Base-by-base conservation (phyloP, 2,113 vertebrate genomes). In the Chamaea fasciata region DNA sequence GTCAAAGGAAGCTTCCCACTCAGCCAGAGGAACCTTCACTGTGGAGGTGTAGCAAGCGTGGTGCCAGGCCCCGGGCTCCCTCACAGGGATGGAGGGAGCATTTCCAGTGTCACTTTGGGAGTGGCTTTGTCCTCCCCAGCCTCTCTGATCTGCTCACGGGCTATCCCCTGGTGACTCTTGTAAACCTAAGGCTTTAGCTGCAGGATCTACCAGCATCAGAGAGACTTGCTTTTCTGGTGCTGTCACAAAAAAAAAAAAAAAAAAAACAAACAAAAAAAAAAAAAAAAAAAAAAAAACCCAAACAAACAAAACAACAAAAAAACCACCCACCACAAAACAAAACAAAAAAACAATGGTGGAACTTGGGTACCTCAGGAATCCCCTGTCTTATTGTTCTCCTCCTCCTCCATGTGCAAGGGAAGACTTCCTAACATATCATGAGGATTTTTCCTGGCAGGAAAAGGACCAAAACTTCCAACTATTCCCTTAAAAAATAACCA, bases 391-490 rank as follows among this genome's bases (percentile, higher is more conserved):
- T 6, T 80, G 17, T 18, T 55, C 2, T n/a, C 53, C 59, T 62
- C 3, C 0, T 81, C n/a, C n/a, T n/a, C 4, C 0, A 67, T 0
- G 8, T 30, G 2, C 17, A 87, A 46, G 28, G 37, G 55, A 46
- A 22, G 59, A 9, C 20, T 30, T 76, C 30, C 16, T 27, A 64
- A 42, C 9, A 6, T 9, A 69, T 13, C 15, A 59, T 27, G 15
- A 74, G 18, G 39, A 33, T 15, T 57, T 37, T 27, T 44, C 33
- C 30, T 55, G 39, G 59, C 30, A 62, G 17, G n/a, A 64, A 60
- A 82, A 91, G 4, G 26, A 55, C 18, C 35, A 74, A 55, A 73
- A 80, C 3, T 30, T 77, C 33, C 27, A 83, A 33, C 11, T 64
- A 15, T 5, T 52, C 11, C 27, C 12, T 60, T 49, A 15, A 52